These are phyloP conservation scores for Hylaea fasciaria DNA, from an alignment of 2,888 invertebrate species.

Conservation along the genomic window DNA sequence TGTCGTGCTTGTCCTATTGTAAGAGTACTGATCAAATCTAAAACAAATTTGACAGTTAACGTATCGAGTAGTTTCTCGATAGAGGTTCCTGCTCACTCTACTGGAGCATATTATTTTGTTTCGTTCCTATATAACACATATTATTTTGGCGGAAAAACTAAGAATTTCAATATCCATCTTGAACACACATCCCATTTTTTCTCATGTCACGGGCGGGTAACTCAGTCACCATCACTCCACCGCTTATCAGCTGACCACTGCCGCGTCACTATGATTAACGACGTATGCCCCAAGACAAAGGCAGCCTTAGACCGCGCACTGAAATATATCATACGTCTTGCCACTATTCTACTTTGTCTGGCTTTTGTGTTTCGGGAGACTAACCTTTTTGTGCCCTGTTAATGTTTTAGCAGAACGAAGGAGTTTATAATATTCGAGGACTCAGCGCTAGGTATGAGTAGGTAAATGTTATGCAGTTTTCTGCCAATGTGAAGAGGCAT, in stretches of 20 bases:
- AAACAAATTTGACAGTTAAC: too few species aligned
- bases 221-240: conserved; percentile 43
- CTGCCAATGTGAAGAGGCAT: too few species aligned
- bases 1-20: too few species aligned
- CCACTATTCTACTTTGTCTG: conserved; percentile 55
- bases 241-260: conserved; percentile 62
- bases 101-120: too few species aligned
- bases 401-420: conserved; percentile 6
- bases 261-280: conserved; percentile 66
- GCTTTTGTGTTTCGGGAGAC: conserved; percentile 46
- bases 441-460: too few species aligned
- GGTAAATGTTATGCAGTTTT: too few species aligned
- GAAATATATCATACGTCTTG: conserved; percentile 59
- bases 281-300: conserved; percentile 59
- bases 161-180: conserved; percentile 33
- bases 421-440: too few species aligned
- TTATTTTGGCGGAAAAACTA: conserved; percentile 4
- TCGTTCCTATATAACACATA: neutral
- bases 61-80: too few species aligned
- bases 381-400: conserved; percentile 21
- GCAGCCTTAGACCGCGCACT: conserved; percentile 51
- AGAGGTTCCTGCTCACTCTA: too few species aligned
- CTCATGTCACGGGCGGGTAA: conserved; percentile 17
- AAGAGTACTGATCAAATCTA: too few species aligned
- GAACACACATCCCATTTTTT: conserved; percentile 30